Conservation (phyloP, 2,113 vertebrate genomes). For the Menura novaehollandiae region DNA sequence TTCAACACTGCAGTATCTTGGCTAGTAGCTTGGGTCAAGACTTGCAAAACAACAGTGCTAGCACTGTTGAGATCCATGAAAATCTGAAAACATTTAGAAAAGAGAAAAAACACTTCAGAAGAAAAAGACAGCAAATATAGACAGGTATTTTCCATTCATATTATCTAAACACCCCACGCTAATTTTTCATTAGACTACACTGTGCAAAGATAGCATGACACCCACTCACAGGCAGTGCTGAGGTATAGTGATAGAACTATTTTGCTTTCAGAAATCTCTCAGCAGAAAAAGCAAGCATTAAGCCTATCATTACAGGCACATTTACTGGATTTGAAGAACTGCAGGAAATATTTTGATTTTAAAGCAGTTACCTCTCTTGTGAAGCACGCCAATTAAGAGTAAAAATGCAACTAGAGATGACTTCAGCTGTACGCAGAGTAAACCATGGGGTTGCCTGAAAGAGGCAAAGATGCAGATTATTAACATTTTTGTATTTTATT, state of each 20-base stretch:
- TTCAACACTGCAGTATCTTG: constrained; percentile 93
- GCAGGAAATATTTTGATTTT: not conserved
- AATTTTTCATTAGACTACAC: not conserved
- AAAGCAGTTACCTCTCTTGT: not conserved
- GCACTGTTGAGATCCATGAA: constrained; percentile 94
- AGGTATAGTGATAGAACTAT: not conserved
- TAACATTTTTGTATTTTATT: not conserved
- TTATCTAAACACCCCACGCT: not conserved
- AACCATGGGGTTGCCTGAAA: constrained; percentile 4
- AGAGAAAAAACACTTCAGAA: not conserved
- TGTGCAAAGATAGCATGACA: not conserved
- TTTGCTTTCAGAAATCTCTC: not conserved
- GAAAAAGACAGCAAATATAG: not conserved
- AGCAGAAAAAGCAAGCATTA: not conserved
- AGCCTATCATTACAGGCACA: not conserved
- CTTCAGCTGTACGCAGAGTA: not conserved
- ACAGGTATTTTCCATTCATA: not conserved
- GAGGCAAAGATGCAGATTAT: not conserved
- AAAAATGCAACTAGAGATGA: not conserved
- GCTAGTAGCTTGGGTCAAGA: constrained; percentile 95
- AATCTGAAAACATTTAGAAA: constrained; percentile 44
- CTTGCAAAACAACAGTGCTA: constrained; percentile 89
- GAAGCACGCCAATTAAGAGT: not conserved
- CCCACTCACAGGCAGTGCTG: not conserved
- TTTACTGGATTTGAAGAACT: not conserved